phyloP scores from a whole-genome alignment of 2,888 invertebrate species.

The Meteorus cinctellus region DNA sequence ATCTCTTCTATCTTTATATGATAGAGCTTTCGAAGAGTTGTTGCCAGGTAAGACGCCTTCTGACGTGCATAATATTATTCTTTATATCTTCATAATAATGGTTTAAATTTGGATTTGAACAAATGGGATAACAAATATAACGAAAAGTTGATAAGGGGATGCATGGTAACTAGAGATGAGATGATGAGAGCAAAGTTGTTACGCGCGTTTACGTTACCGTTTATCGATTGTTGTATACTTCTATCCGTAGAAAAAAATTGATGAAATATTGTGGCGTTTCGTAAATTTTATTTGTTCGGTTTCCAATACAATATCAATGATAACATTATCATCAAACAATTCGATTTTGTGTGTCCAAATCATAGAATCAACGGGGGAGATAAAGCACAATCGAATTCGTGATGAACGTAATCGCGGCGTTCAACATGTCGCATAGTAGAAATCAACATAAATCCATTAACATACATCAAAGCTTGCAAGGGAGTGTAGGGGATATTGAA shows the following conservation, averaged over 20 bases:
- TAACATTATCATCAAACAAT: background rate
- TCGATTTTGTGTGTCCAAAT: background rate
- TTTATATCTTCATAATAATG: constrained; percentile 52
- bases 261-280: background rate
- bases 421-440: constrained; percentile 50
- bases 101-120: constrained; percentile 33
- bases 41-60: constrained; percentile 48
- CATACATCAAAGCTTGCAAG: constrained; percentile 49
- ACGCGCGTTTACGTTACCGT: constrained; percentile 57
- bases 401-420: constrained; percentile 57
- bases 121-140: background rate
- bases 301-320: background rate
- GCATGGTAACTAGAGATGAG: constrained; percentile 47
- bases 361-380: background rate
- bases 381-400: constrained; percentile 34
- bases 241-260: constrained; percentile 11
- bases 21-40: constrained; percentile 39
- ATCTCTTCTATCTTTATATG: constrained; percentile 1
- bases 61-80: constrained; percentile 57
- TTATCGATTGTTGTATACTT: constrained; percentile 14
- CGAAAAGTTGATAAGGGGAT: constrained; percentile 35
- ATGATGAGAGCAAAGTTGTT: constrained; percentile 48
- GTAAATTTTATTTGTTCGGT: background rate
- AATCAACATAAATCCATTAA: constrained; percentile 40
- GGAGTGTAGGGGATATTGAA: constrained; percentile 33